Evolutionary conservation across 2,888 invertebrate species (phyloP).

Genomic region (Eurytoma californica): DNA sequence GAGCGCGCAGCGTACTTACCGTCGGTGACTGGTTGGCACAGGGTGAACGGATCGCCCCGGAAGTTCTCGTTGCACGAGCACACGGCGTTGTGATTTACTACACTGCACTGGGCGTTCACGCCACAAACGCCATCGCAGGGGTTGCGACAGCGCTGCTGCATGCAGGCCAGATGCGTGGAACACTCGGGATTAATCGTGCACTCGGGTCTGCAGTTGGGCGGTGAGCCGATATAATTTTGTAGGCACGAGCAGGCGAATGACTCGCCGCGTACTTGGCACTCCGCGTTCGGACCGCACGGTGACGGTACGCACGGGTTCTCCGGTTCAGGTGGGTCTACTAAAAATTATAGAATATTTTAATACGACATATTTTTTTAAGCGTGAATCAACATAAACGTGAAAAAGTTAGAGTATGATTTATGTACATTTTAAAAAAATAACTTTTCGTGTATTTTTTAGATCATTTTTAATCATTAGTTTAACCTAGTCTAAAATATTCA

Average conservation of each 20-base stretch:
- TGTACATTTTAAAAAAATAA: slow-evolving; percentile 43
- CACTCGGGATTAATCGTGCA: slow-evolving; percentile 79
- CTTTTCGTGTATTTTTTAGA: background rate
- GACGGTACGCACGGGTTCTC: slow-evolving; percentile 77
- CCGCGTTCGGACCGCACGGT: slow-evolving; percentile 78
- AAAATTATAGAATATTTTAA: slow-evolving; percentile 58
- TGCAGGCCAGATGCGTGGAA: slow-evolving; percentile 77
- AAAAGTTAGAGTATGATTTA: background rate
- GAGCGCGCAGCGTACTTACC: slow-evolving; percentile 49
- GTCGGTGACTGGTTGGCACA: slow-evolving; percentile 63
- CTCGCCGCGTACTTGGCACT: slow-evolving; percentile 77
- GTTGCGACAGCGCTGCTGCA: slow-evolving; percentile 80
- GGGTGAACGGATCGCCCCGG: slow-evolving; percentile 78
- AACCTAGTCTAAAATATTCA: slow-evolving; percentile 25
- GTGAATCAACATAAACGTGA: background rate
- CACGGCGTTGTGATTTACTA: slow-evolving; percentile 79
- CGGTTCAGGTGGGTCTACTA: slow-evolving; percentile 51
- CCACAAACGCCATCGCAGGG: slow-evolving; percentile 79
- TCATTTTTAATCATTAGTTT: slow-evolving; percentile 27
- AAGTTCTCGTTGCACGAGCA: slow-evolving; percentile 77
- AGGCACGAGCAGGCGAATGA: slow-evolving; percentile 79
- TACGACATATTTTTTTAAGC: background rate
- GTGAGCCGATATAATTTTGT: slow-evolving; percentile 77
- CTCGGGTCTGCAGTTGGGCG: slow-evolving; percentile 79
- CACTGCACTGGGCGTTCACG: slow-evolving; percentile 77